Conservation (phyloP, 2,888 invertebrate species). For the Epiperipatus broadwayi region DNA sequence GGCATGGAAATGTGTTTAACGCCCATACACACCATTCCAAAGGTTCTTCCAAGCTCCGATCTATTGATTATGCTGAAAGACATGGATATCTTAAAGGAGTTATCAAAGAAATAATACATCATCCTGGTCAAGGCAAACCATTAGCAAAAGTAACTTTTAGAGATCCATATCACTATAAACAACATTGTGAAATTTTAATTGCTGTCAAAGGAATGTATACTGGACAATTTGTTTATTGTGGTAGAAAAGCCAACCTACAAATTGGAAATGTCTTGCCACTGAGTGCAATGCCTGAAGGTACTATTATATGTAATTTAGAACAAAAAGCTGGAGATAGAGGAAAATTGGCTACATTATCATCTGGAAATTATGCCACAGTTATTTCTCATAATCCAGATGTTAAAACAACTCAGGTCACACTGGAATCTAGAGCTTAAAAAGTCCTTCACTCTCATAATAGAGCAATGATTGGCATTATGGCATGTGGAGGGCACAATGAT, state of each 20-base stretch:
- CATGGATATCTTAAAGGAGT: slow-evolving; percentile 99
- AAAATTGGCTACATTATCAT: slow-evolving; percentile 85
- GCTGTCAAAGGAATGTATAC: slow-evolving; percentile 99
- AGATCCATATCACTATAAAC: slow-evolving; percentile 94
- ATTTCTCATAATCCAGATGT: slow-evolving; percentile 97
- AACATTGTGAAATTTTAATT: slow-evolving; percentile 87
- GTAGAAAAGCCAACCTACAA: slow-evolving; percentile 63
- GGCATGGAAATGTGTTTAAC: slow-evolving; percentile 95
- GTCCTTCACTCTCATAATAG: slow-evolving; percentile 95
- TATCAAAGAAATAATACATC: slow-evolving; percentile 92
- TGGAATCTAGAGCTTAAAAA: slow-evolving; percentile 97
- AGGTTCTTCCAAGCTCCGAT: slow-evolving; percentile 88
- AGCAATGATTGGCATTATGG: slow-evolving; percentile 98
- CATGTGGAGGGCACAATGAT: slow-evolving; percentile 98
- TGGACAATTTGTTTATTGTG: slow-evolving; percentile 96
- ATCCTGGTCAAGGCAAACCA: slow-evolving; percentile 96
- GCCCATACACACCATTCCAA: slow-evolving; percentile 96
- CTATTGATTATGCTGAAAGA: slow-evolving; percentile 89
- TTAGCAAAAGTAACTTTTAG: slow-evolving; percentile 91
- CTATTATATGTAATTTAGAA: slow-evolving; percentile 94
- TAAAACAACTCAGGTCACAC: slow-evolving; percentile 82
- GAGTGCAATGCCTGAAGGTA: slow-evolving; percentile 97
- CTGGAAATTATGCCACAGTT: slow-evolving; percentile 96
- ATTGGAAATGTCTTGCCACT: slow-evolving; percentile 95
- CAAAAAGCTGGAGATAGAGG: slow-evolving; percentile 98